A percentile compares a stretch with the other conserved stretches of the same genome.
phyloP scores from a whole-genome alignment of 2,888 invertebrate genomes.

The Hirtodrosophila duncani region DNA sequence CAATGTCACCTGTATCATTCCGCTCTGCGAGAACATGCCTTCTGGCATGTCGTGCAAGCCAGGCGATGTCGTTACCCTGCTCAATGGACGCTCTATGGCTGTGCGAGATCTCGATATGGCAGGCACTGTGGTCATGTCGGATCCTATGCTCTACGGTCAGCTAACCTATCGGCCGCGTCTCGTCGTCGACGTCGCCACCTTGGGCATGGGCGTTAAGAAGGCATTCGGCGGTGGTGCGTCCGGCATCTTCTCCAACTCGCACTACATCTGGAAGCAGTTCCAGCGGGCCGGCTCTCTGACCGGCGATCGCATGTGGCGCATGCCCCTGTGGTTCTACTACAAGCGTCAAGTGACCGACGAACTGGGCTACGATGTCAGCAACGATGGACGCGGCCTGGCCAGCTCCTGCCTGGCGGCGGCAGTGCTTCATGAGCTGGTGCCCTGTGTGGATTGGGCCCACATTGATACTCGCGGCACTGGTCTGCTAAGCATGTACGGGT shows the following conservation, averaged over 20 bases:
- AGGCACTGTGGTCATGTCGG: slow-evolving; percentile 88
- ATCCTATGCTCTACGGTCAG: slow-evolving; percentile 88
- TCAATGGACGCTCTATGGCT: slow-evolving; percentile 80
- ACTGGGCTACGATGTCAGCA: slow-evolving; percentile 79
- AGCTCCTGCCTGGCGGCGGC: slow-evolving; percentile 85
- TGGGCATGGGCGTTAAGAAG: slow-evolving; percentile 79
- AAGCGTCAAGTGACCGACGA: slow-evolving; percentile 69
- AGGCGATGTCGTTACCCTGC: slow-evolving; percentile 77
- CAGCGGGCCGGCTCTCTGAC: slow-evolving; percentile 80
- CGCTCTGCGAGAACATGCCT: slow-evolving; percentile 79
- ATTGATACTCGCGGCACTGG: slow-evolving; percentile 86
- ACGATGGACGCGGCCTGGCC: slow-evolving; percentile 80
- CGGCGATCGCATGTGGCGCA: slow-evolving; percentile 83
- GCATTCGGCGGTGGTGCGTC: slow-evolving; percentile 81
- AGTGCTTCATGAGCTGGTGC: slow-evolving; percentile 84
- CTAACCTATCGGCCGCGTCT: slow-evolving; percentile 80
- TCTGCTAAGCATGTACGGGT: slow-evolving; percentile 80
- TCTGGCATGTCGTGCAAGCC: slow-evolving; percentile 82
- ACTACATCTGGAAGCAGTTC: slow-evolving; percentile 79
- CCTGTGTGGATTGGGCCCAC: slow-evolving; percentile 84
- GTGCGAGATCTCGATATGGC: slow-evolving; percentile 83
- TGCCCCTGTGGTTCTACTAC: slow-evolving; percentile 80
- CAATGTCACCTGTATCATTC: slow-evolving; percentile 79
- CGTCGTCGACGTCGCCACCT: slow-evolving; percentile 82
- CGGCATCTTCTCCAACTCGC: slow-evolving; percentile 81